Conservation (phyloP, 1,140 invertebrate genomes). For the Sarcophaga peregrina region DNA sequence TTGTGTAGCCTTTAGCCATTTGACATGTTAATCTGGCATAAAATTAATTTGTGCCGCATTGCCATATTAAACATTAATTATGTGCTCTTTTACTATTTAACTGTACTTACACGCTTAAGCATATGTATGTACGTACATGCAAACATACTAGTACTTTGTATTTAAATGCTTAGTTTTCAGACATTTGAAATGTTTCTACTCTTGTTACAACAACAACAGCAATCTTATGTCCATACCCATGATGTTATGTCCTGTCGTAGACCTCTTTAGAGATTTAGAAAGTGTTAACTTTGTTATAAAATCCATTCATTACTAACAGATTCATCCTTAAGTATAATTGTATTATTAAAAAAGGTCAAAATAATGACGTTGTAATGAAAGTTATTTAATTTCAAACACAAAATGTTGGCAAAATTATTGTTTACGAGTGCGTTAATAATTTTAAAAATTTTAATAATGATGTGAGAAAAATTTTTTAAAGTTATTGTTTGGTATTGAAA, state of each 20-base stretch:
- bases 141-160: neutral
- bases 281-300: conserved; percentile 40
- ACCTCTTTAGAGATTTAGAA: conserved; percentile 38
- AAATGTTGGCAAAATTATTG: no score
- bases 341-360: conserved; percentile 29
- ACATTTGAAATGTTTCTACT: neutral
- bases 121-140: neutral
- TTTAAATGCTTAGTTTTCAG: neutral
- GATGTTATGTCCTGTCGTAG: neutral
- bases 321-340: conserved; percentile 23
- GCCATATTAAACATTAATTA: conserved; percentile 40
- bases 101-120: neutral
- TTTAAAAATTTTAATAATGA: no score
- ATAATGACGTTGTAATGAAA: conserved; percentile 3
- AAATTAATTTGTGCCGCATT: conserved; percentile 42
- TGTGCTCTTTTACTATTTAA: conserved; percentile 16
- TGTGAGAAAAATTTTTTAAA: no score
- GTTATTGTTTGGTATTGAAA: no score
- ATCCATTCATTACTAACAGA: conserved; percentile 7
- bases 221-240: no score
- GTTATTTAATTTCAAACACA: neutral
- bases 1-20: conserved; percentile 33
- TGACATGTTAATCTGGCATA: conserved; percentile 40
- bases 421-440: no score
- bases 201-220: no score